Evolutionary conservation across 2,797 vertebrate genomes (phyloP).

Genomic region (Adelosebastes latens): DNA sequence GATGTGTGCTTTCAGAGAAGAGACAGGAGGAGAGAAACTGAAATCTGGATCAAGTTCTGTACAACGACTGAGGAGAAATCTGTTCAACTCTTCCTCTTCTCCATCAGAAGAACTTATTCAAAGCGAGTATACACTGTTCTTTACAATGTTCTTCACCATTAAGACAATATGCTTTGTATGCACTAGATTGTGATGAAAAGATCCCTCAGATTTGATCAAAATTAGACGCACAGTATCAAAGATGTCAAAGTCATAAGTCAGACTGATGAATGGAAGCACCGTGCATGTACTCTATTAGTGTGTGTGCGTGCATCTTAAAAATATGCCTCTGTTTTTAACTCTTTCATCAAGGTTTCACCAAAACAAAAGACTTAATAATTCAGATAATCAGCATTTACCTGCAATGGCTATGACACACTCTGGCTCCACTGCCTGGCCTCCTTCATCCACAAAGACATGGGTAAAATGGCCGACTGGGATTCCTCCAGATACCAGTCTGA

Average conservation of each 20-base stretch:
- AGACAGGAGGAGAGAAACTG: neutral
- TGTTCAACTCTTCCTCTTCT: neutral
- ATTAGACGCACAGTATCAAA: neutral
- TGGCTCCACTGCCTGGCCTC: constrained; percentile 89
- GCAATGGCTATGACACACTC: constrained; percentile 88
- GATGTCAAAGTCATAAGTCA: neutral
- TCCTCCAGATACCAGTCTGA: constrained; percentile 87
- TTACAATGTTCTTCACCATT: neutral
- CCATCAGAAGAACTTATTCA: neutral
- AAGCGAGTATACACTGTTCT: neutral
- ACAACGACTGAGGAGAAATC: neutral
- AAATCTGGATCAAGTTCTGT: constrained; percentile 6
- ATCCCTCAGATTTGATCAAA: neutral
- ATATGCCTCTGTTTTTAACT: neutral
- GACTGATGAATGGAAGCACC: neutral
- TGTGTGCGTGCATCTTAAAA: neutral
- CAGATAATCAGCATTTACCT: constrained; percentile 75
- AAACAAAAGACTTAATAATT: neutral
- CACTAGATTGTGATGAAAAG: neutral
- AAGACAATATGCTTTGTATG: neutral
- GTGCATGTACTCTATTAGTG: neutral
- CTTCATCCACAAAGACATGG: constrained; percentile 94
- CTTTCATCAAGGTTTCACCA: neutral
- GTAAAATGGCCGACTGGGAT: constrained; percentile 87
- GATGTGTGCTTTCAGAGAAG: neutral